Evolutionary conservation across 2,113 vertebrate species (phyloP).

Genomic region (Actenoides hombroni): DNA sequence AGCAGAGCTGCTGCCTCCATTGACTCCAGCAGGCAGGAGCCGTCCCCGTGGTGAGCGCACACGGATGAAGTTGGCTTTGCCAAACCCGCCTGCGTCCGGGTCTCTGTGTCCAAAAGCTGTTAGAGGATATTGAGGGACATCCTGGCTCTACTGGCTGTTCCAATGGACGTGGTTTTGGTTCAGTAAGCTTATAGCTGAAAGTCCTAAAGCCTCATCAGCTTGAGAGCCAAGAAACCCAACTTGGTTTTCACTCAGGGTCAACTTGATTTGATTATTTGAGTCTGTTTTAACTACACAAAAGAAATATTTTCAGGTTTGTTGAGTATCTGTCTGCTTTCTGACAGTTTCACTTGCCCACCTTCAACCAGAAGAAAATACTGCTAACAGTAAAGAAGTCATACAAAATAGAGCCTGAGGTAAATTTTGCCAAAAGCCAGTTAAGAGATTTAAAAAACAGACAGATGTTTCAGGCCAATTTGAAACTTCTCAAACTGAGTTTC

Average conservation of each 20-base stretch:
- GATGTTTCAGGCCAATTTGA: neutral
- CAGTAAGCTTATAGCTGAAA: neutral
- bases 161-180: neutral
- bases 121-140: neutral
- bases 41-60: neutral
- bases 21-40: neutral
- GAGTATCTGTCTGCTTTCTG: neutral
- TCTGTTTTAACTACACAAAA: neutral
- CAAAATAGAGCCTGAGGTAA: neutral
- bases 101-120: neutral
- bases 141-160: neutral
- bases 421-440: slow-evolving; percentile 31
- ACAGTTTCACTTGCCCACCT: neutral
- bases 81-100: neutral
- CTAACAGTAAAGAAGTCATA: neutral
- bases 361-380: neutral
- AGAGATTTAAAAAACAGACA: neutral
- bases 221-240: neutral
- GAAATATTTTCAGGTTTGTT: neutral
- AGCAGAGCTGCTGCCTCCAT: neutral
- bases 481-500: neutral
- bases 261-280: neutral
- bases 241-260: neutral
- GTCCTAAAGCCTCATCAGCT: neutral
- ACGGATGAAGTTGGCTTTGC: neutral